phyloP scores from a whole-genome alignment of 2,888 invertebrate genomes.

The Disparrhopalites patrizii region DNA sequence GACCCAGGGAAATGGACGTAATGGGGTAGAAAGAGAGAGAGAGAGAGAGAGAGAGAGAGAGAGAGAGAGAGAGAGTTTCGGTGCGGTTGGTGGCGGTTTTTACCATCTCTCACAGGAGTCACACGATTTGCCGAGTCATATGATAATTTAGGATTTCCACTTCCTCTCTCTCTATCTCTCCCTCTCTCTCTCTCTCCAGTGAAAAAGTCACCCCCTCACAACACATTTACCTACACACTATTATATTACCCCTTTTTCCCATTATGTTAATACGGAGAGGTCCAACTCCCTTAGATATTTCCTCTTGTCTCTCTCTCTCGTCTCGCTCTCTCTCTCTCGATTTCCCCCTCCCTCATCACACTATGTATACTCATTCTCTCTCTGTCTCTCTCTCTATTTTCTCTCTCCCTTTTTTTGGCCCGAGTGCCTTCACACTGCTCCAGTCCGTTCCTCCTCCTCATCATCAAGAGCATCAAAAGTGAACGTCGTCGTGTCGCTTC shows the following conservation, averaged over 20 bases:
- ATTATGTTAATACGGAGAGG: not conserved
- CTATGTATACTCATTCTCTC: not conserved
- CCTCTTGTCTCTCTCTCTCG: not conserved
- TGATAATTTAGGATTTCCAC: constrained; percentile 42
- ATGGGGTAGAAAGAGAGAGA: no score
- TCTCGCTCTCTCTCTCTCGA: not conserved
- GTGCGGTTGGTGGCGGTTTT: constrained; percentile 19
- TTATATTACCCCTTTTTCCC: not conserved
- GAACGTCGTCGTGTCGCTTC: no score
- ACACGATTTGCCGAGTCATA: constrained; percentile 39
- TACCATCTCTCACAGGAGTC: constrained; percentile 8
- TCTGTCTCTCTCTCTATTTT: not conserved
- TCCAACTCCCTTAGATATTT: not conserved
- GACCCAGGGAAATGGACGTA: no score
- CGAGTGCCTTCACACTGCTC: not conserved
- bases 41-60: no score
- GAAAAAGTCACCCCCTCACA: constrained; percentile 18
- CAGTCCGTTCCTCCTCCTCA: no score
- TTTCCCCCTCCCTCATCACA: not conserved
- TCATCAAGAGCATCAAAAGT: no score
- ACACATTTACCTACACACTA: not conserved
- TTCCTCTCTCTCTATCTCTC: no score
- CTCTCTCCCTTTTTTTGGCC: not conserved
- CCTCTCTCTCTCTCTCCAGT: no score
- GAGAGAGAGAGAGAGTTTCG: no score